Evolutionary conservation across 2,797 vertebrate genomes (phyloP).

Genomic region (Erithacus rubecula): DNA sequence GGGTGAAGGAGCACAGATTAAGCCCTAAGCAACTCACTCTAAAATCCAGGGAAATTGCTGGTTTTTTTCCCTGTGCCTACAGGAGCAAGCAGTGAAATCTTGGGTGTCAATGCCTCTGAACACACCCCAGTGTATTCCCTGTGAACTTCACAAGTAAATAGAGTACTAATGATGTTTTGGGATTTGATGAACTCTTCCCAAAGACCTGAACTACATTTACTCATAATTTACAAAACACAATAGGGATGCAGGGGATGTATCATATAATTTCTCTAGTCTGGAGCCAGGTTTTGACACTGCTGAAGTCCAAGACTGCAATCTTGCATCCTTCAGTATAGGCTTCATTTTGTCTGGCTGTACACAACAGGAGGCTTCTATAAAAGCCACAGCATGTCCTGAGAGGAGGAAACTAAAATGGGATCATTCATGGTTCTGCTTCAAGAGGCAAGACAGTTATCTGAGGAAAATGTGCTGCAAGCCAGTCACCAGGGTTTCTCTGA

Average conservation of each 20-base stretch:
- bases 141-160: neutral
- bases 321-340: neutral
- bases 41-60: neutral
- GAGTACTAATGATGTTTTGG: neutral
- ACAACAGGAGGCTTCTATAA: neutral
- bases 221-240: neutral
- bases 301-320: neutral
- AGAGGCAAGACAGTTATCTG: neutral
- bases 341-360: neutral
- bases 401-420: neutral
- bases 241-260: neutral
- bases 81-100: neutral
- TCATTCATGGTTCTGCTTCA: neutral
- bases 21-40: neutral
- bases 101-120: neutral
- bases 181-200: neutral
- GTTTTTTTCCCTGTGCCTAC: accelerated
- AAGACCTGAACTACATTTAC: neutral
- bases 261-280: neutral
- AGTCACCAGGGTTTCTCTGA: neutral
- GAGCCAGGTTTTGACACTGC: neutral
- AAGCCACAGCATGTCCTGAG: neutral
- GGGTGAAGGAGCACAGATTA: neutral
- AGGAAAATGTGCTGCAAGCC: neutral
- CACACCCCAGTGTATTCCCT: accelerated